phyloP scores from a whole-genome alignment of 2,113 vertebrate genomes.

The Petrocephalus zakoni region DNA sequence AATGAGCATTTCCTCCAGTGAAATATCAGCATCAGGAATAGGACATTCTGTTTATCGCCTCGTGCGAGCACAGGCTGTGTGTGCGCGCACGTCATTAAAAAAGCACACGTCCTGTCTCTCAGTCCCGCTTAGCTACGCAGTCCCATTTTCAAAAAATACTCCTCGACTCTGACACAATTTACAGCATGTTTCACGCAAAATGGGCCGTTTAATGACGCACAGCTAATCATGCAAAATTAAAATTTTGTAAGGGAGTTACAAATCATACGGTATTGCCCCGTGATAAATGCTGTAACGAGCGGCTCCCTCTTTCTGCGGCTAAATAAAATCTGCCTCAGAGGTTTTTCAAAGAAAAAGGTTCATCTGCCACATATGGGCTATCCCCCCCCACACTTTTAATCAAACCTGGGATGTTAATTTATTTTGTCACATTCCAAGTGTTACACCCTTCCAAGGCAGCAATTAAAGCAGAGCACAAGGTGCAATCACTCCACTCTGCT shows the following conservation, averaged over 20 bases:
- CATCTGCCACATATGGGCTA: constrained; percentile 73
- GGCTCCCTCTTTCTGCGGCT: constrained; percentile 73
- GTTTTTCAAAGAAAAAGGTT: constrained; percentile 64
- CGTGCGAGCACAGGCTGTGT: neutral
- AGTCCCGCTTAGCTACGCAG: constrained; percentile 70
- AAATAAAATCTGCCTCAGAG: constrained; percentile 91
- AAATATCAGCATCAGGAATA: neutral
- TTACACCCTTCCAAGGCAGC: constrained; percentile 78
- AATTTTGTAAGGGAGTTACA: constrained; percentile 85
- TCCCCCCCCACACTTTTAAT: constrained; percentile 65
- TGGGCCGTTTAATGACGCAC: constrained; percentile 97
- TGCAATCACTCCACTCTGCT: constrained; percentile 80
- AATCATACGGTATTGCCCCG: constrained; percentile 86
- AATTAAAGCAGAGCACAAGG: constrained; percentile 81
- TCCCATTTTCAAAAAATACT: constrained; percentile 79
- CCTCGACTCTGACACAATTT: constrained; percentile 83
- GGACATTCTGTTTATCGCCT: neutral
- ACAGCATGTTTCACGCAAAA: constrained; percentile 75
- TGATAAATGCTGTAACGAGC: constrained; percentile 89
- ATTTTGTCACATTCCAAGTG: constrained; percentile 86
- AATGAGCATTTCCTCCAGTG: constrained; percentile 48
- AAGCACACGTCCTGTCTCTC: neutral
- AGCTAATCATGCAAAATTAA: constrained; percentile 99
- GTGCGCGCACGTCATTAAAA: neutral
- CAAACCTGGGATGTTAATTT: constrained; percentile 84